These are phyloP conservation scores for Rotaria sp. DNA, from an alignment of 2,888 invertebrate species.

Conservation along the genomic window DNA sequence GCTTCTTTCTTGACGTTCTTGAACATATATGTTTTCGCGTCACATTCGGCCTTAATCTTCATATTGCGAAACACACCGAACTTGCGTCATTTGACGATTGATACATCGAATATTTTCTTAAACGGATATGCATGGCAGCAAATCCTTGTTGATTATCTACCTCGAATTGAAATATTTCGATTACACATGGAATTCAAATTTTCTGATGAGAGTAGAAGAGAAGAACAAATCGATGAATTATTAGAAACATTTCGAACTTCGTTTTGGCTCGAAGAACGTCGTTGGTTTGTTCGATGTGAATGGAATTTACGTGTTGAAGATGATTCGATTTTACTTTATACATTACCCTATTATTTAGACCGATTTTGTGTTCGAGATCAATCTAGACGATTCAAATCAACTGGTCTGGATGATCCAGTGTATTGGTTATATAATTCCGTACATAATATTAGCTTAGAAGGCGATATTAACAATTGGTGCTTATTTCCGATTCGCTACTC, in stretches of 20 bases:
- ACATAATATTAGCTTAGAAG: not conserved
- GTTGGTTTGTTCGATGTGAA: slow-evolving; percentile 5
- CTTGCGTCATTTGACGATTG: not conserved
- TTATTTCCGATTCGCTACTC: not conserved
- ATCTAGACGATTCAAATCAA: not conserved
- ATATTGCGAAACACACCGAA: not conserved
- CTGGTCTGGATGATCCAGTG: not conserved
- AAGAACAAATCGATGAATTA: not conserved
- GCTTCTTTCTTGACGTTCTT: not conserved
- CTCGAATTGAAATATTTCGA: not conserved
- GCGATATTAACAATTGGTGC: not conserved
- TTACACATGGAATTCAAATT: not conserved
- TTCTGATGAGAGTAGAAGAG: not conserved
- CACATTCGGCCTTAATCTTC: not conserved
- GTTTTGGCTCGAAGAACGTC: not conserved
- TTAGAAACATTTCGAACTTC: not conserved
- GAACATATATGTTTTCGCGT: not conserved
- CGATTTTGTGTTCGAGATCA: not conserved
- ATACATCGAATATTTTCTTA: not conserved
- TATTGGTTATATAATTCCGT: not conserved
- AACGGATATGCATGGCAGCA: not conserved
- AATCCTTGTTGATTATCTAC: not conserved
- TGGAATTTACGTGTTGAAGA: not conserved
- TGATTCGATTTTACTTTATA: not conserved
- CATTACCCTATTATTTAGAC: not conserved